Evolutionary conservation across 2,888 invertebrate species (phyloP).

Genomic region (Tanypteryx hageni): DNA sequence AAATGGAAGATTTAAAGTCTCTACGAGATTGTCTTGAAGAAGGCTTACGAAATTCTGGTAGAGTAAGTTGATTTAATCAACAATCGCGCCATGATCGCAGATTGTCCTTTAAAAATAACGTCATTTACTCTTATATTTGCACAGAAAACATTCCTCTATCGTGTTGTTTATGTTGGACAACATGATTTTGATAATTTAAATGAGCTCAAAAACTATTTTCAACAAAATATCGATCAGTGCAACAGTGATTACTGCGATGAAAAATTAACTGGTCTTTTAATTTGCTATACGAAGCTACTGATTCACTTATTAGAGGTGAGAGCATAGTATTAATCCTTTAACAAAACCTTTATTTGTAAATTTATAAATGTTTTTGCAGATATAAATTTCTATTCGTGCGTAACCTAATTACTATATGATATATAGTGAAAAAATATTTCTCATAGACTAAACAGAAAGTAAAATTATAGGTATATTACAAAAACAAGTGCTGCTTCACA

Average conservation of each 20-base stretch:
- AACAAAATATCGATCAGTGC: neutral
- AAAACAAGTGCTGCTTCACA: too few relatives aligned
- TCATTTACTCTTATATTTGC: neutral
- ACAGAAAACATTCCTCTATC: slow-evolving; percentile 33
- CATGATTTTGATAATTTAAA: neutral
- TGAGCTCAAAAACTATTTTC: neutral
- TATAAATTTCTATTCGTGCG: too few relatives aligned
- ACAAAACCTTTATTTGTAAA: too few relatives aligned
- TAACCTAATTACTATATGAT: too few relatives aligned
- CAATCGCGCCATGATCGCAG: neutral
- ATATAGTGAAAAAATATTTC: too few relatives aligned
- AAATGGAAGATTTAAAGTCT: slow-evolving; percentile 45
- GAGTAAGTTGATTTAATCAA: neutral
- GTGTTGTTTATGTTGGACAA: slow-evolving; percentile 46
- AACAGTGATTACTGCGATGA: slow-evolving; percentile 74
- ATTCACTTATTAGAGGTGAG: slow-evolving; percentile 76
- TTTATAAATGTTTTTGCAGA: too few relatives aligned
- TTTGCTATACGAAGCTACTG: slow-evolving; percentile 77
- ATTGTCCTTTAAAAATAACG: neutral
- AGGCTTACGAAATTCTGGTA: neutral
- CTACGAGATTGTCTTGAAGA: neutral
- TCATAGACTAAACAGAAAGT: too few relatives aligned
- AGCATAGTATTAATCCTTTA: neutral
- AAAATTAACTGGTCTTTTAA: slow-evolving; percentile 75
- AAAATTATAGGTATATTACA: too few relatives aligned